Evolutionary conservation across 2,113 vertebrate species (phyloP), one percentile per base, ranked within the genome.

Genomic region (Danionella cerebrum): DNA sequence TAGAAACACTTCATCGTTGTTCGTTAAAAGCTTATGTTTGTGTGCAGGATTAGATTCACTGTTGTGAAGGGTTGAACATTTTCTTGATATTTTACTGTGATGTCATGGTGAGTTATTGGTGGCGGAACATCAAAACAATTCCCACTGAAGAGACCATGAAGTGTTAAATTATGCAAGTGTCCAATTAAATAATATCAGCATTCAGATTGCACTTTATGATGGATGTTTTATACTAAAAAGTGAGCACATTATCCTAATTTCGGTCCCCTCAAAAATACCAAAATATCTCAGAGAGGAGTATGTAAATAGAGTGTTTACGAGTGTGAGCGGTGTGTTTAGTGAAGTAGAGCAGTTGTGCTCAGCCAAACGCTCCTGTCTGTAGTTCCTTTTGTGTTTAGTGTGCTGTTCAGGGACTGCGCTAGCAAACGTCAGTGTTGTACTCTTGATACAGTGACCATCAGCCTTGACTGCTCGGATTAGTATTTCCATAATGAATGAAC

Each of bases 341-440:
- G 47, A n/a, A n/a, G n/a, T 59, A 64, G 38, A 51, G 29, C 7
- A 50, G 38, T n/a, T 36, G 48, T 52, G 65, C 45, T 64, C 24
- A 29, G 19, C 60, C 8, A 36, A 67, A 24, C 22, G 16, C 55
- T 63, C 25, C 57, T 73, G 39, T 77, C 73, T 78, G 31, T 76
- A 69, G 55, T 62, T 72, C 50, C 74, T 53, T 67, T 78, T 73
- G 76, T 75, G 65, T 33, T 29, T 59, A 62, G 65, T 64, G 38
- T 72, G 58, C 65, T 59, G 48, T 59, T 47, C 29, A 48, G 60
- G 36, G 55, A 54, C 55, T 68, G 21, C 38, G n/a, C 35, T 19
- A 59, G 38, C 63, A 54, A 54, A 59, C 39, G n/a, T 71, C 54
- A 71, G 27, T 66, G 41, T 48, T 60, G 60, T 74, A 47, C 51